Evolutionary conservation across 2,888 invertebrate genomes (phyloP).

Genomic region (Leptinotarsa tumamoca): DNA sequence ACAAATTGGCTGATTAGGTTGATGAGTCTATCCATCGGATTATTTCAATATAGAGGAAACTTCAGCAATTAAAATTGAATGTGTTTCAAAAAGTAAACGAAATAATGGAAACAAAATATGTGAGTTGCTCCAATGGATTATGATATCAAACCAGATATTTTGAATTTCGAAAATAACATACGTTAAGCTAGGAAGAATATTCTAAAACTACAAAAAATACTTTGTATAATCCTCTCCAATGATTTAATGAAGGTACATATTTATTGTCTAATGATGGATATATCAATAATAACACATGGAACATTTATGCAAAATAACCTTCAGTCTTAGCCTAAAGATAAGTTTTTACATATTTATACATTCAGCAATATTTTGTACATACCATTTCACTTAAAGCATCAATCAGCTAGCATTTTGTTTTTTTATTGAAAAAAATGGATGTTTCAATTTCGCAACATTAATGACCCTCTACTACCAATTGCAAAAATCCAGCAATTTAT

Average conservation of each 20-base stretch:
- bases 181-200: too few species aligned
- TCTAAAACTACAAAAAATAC: too few species aligned
- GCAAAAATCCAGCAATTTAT: not conserved
- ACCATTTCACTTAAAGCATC: not conserved
- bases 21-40: too few species aligned
- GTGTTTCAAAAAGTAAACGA: too few species aligned
- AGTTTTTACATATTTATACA: slow-evolving; percentile 8
- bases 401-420: not conserved
- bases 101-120: too few species aligned
- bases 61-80: too few species aligned
- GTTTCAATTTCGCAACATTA: not conserved
- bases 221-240: not conserved
- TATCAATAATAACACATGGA: not conserved
- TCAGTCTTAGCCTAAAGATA: not conserved
- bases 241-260: not conserved
- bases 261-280: slow-evolving; percentile 22
- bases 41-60: too few species aligned
- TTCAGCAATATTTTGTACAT: slow-evolving; percentile 10
- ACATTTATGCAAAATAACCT: not conserved
- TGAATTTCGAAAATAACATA: too few species aligned
- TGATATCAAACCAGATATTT: too few species aligned
- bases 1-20: too few species aligned
- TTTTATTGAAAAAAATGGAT: not conserved
- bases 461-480: not conserved
- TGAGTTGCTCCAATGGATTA: too few species aligned